Evolutionary conservation across 2,888 invertebrate genomes (phyloP).

Genomic region (Tineola bisselliella): DNA sequence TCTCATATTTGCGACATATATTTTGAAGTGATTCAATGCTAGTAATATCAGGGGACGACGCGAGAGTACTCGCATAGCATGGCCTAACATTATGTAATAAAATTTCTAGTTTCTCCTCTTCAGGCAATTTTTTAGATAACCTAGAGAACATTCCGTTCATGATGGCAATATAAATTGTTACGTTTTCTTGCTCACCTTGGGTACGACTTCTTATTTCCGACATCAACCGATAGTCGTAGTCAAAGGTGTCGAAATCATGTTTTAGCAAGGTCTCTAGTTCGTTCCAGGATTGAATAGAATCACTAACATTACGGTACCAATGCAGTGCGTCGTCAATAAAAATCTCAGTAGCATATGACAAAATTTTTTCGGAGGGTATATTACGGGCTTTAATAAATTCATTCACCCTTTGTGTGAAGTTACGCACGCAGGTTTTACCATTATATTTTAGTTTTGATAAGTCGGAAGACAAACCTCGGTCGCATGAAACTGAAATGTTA

Average conservation of each 20-base stretch:
- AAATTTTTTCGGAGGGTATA: not conserved
- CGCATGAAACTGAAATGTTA: no score
- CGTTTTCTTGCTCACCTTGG: not conserved
- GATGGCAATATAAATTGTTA: conserved; percentile 15
- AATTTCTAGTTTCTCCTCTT: conserved; percentile 21
- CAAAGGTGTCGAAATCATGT: not conserved
- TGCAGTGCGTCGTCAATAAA: conserved; percentile 13
- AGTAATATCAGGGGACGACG: no score
- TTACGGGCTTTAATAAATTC: no score
- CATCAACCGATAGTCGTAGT: not conserved
- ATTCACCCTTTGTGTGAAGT: no score
- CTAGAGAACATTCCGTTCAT: conserved; percentile 22
- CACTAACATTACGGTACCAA: not conserved
- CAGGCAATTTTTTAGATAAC: conserved; percentile 15
- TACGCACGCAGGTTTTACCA: no score
- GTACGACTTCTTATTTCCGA: not conserved
- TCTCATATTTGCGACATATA: not conserved
- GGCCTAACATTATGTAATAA: conserved; percentile 16
- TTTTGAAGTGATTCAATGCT: no score
- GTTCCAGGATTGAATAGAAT: not conserved
- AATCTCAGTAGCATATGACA: conserved; percentile 4
- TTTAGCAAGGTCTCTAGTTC: not conserved
- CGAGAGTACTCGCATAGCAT: no score
- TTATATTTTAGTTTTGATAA: no score
- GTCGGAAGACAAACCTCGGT: no score